Evolutionary conservation across 2,888 invertebrate genomes (phyloP), one percentile per base, ranked within the genome.

Genomic region (Mayetiola destructor): DNA sequence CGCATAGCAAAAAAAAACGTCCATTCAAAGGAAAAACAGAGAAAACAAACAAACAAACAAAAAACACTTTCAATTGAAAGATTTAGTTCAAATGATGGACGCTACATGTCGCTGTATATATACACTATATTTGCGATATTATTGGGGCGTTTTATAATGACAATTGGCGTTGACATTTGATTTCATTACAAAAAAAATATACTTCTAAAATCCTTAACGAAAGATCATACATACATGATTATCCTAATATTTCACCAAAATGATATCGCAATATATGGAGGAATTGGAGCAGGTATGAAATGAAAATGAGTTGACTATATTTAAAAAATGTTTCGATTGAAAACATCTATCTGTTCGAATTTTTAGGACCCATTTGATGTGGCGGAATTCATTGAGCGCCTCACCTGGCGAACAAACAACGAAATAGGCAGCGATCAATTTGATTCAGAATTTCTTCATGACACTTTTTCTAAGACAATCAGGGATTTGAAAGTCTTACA

Each of bases 371-470:
- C 95, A 0, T 97, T 96, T 69, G 92, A 95, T 75, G 86, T 94
- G 12, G 91, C 93, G 66, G 96, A 96, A 69, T 97, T 97, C 76
- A 94, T 99, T 1, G 97, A 99, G 70, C 79, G 95, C 57, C 77
- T 97, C 66, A 96, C 96, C 37, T 92, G 96, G 84, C 80, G 94
- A 63, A 90, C 93, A 55, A 89, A 91, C 68, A 82, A 81, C 64
- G 87, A 84, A 65, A 73, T 76, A 37, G 79, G 82, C 20, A 82
- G 80, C 52, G 79, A 82, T 23, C 78, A 80, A 62, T 90, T 94
- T 70, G 88, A 93, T 73, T 91, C 94, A 0, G 82, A 86, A 66
- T 76, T 86, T 61, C 80, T 96, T 60, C 90, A 93, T 66, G 87
- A 88, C 64, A 90, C 93, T 27, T 96, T 96, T 72, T 84, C 91